These are phyloP conservation scores for Alviniconcha strummeri DNA, from an alignment of 2,888 invertebrate species.

Conservation along the genomic window DNA sequence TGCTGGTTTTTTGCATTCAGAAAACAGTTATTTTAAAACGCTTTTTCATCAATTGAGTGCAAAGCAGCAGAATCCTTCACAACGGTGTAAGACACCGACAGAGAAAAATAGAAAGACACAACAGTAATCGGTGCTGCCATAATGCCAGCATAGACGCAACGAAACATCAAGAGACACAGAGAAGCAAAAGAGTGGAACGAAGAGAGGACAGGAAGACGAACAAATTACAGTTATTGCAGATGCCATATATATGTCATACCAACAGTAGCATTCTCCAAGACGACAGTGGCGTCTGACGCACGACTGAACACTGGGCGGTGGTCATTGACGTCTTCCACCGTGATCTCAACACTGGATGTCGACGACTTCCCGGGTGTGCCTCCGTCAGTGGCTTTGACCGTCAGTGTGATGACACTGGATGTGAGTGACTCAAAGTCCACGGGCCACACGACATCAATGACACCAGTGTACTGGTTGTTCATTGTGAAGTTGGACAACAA, in stretches of 20 bases:
- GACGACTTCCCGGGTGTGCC: constrained; percentile 52
- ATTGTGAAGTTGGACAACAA: constrained; percentile 73
- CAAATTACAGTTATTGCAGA: background rate
- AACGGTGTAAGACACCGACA: background rate
- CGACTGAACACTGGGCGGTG: constrained; percentile 87
- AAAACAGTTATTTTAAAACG: no score
- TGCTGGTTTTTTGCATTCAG: no score
- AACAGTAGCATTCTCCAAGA: constrained; percentile 87
- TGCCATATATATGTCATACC: constrained; percentile 80
- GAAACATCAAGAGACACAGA: no score
- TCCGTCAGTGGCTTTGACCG: constrained; percentile 58
- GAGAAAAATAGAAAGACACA: no score
- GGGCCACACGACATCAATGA: constrained; percentile 52
- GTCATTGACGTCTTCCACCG: constrained; percentile 87
- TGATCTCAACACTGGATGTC: constrained; percentile 46
- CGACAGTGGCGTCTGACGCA: constrained; percentile 79
- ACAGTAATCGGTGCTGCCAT: no score
- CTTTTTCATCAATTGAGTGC: no score
- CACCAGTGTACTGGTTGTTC: constrained; percentile 81
- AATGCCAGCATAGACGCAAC: no score
- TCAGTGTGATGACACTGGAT: constrained; percentile 42
- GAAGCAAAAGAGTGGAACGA: no score
- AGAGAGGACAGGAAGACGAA: background rate
- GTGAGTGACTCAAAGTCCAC: constrained; percentile 62
- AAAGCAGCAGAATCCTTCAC: no score